phyloP scores from a whole-genome alignment of 37 sponge, comb jelly and placozoan species.

The Petrosia ficiformis region DNA sequence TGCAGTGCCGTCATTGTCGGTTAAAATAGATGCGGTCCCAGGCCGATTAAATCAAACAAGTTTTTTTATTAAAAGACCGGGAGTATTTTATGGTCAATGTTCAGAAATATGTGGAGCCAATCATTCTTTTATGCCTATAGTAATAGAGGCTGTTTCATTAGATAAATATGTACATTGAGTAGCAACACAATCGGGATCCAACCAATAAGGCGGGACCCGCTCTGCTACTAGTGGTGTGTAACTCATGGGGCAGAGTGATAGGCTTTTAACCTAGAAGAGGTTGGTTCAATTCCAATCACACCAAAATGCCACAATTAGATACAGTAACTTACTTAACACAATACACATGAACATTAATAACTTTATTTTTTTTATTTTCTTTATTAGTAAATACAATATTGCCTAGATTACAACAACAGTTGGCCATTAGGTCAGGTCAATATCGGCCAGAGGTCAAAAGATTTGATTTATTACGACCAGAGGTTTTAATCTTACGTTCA shows the following conservation, averaged over 20 bases:
- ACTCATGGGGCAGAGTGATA: conserved; percentile 57
- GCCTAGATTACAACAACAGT: conserved; percentile 46
- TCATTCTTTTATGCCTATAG: conserved; percentile 79
- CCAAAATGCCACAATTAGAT: conserved; percentile 76
- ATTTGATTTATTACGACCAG: no score
- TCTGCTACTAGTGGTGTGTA: conserved; percentile 61
- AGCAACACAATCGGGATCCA: conserved; percentile 78
- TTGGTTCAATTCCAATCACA: conserved; percentile 65
- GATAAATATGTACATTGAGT: conserved; percentile 68
- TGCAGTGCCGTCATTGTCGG: conserved; percentile 68
- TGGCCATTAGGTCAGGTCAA: conserved; percentile 41
- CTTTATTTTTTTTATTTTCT: conserved; percentile 52
- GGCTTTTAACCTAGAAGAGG: conserved; percentile 51
- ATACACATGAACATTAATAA: conserved; percentile 45
- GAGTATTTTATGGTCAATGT: conserved; percentile 82
- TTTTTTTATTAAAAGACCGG: conserved; percentile 76
- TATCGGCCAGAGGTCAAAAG: no score
- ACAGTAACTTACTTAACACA: conserved; percentile 47
- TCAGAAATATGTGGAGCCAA: conserved; percentile 84
- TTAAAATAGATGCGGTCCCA: conserved; percentile 83
- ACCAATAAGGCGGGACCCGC: conserved; percentile 85
- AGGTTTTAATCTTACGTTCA: no score
- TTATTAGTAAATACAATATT: conserved; percentile 37
- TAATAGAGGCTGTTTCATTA: conserved; percentile 73
- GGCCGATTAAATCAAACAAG: conserved; percentile 80